These are phyloP conservation scores for Meda fulgida DNA, from an alignment of 2,797 vertebrate genomes.

Conservation along the genomic window DNA sequence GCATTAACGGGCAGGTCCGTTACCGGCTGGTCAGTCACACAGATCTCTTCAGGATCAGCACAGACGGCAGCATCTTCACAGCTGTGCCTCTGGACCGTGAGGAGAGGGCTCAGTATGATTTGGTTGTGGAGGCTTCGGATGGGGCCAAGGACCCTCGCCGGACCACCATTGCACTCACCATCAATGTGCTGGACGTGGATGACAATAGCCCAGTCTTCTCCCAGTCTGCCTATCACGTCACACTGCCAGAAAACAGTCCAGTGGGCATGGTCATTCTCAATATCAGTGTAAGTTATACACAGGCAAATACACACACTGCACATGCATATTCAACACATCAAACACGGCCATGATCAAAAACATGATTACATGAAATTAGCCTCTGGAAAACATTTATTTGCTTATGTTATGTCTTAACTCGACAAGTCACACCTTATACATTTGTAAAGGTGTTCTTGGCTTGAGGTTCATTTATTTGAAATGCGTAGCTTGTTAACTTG, in stretches of 20 bases:
- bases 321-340: conserved; percentile 20
- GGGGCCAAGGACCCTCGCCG: conserved; percentile 86
- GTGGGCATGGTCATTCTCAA: conserved; percentile 83
- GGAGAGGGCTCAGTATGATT: conserved; percentile 84
- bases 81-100: conserved; percentile 88
- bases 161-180: conserved; percentile 80
- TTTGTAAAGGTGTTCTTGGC: conserved; percentile 5
- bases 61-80: conserved; percentile 89
- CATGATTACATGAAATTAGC: not conserved
- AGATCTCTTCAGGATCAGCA: conserved; percentile 88
- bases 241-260: conserved; percentile 89
- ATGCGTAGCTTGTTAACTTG: too few relatives aligned
- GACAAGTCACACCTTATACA: conserved; percentile 11
- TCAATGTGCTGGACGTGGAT: conserved; percentile 92
- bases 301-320: not conserved
- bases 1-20: conserved; percentile 88
- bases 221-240: conserved; percentile 82
- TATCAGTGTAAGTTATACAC: conserved; percentile 79
- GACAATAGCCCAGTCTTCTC: conserved; percentile 94
- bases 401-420: conserved; percentile 4
- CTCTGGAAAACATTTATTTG: conserved; percentile 4
- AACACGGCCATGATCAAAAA: not conserved
- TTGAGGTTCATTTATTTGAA: conserved; percentile 11
- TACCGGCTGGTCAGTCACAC: conserved; percentile 90
- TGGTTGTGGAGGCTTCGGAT: conserved; percentile 89